Conservation (phyloP, 2,797 vertebrate genomes). For the Paguma larvata region DNA sequence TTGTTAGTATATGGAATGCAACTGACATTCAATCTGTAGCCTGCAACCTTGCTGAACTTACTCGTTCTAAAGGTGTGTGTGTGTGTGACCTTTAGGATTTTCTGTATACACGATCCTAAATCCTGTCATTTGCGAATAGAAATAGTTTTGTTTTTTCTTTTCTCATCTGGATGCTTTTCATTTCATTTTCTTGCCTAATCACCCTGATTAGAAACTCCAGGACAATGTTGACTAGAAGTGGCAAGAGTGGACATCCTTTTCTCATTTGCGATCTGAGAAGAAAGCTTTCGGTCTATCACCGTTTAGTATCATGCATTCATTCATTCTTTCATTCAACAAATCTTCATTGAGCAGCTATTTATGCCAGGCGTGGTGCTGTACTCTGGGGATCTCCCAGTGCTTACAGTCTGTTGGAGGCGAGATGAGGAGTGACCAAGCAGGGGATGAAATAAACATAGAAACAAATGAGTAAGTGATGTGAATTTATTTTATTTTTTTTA, state of each 20-base stretch:
- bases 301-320: neutral
- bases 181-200: conserved; percentile 24
- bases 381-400: neutral
- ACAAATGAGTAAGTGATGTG: neutral
- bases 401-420: neutral
- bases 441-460: neutral
- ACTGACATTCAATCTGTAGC: neutral
- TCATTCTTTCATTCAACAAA: neutral
- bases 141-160: conserved; percentile 32
- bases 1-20: neutral
- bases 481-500: neutral
- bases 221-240: neutral
- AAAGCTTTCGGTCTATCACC: neutral
- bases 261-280: neutral
- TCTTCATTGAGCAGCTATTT: neutral
- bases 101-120: neutral
- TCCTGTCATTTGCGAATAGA: neutral
- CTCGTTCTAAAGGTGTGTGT: neutral
- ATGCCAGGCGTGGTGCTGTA: neutral
- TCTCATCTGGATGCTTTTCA: neutral
- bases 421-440: neutral
- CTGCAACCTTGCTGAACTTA: neutral
- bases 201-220: neutral
- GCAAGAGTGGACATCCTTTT: neutral
- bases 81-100: neutral